Base-by-base conservation (phyloP, 2,797 vertebrate genomes). In the Hozukius guyotensis region DNA sequence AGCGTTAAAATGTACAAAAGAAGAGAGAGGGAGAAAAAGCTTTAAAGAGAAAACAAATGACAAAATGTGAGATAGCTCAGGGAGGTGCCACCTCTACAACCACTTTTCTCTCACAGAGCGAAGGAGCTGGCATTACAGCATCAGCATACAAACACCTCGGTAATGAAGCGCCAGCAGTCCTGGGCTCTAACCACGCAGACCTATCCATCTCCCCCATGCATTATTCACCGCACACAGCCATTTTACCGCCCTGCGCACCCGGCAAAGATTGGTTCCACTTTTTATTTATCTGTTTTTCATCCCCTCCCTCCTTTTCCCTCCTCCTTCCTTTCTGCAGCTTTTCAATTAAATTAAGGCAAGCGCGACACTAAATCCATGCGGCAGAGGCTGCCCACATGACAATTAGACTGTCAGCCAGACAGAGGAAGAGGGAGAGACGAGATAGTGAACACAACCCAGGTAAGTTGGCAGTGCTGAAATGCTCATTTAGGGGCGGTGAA, bases 201-300 rank as follows among this genome's bases (percentile, higher is more conserved):
- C 93, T 92, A 94, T 94, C 94, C 91, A 92, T 94, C 93, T 93
- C 92, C 87, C 88, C 76, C 77, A 94, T 95, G 94, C 93, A 95
- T 94, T 95, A 95, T 95, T 95, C 94, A 95, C 91, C 65, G 55
- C 83, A 66, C 92, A 90, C 89, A 86, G 88, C 89, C 92, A 91
- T 94, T 95, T 94, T 92, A 94, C 92, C 89, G 84, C 93, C 88
- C 89, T 73, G 87, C 88, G 84, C 85, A 92, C 80, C 90, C 91
- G 63, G 86, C 94, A 93, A 88, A 94, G 93, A 94, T 95, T 95
- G 93, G 92, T 95, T 95, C 93, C 93, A 92, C 93, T 94, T 94
- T 94, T 94, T 94, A 94, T 95, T 95, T 94, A 94, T 94, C 93
- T 93, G 93, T 95, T 94, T 93, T 93, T 94, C 88, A 92, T 92